These are phyloP conservation scores for Dicyrtomina minuta DNA, from an alignment of 2,888 invertebrate genomes.

Conservation along the genomic window DNA sequence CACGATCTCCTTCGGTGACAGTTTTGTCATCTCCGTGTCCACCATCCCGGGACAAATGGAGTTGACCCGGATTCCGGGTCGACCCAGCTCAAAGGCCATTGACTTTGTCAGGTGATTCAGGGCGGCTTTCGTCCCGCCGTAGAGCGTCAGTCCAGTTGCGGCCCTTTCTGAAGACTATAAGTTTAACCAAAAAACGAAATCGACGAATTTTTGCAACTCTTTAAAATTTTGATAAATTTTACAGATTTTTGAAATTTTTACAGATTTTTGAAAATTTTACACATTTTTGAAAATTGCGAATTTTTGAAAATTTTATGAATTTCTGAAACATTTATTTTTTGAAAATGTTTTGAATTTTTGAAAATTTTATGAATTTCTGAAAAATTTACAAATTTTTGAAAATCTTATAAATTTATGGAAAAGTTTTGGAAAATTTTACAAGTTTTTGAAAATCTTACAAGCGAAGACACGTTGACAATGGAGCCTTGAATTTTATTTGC, in stretches of 20 bases:
- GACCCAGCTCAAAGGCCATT: constrained; percentile 30
- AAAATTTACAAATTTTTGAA: constrained; percentile 4
- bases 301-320: too few relatives aligned
- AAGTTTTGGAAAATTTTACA: too few relatives aligned
- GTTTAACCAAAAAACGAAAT: neutral
- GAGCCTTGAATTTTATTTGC: constrained; percentile 24
- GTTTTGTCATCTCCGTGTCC: constrained; percentile 7
- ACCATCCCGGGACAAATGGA: constrained; percentile 30
- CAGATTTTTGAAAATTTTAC: neutral
- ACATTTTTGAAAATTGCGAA: too few relatives aligned
- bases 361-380: too few relatives aligned
- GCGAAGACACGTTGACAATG: constrained; percentile 40
- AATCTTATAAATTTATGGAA: neutral
- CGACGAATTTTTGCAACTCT: neutral
- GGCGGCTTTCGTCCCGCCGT: constrained; percentile 19
- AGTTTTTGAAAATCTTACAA: neutral
- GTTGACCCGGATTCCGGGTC: constrained; percentile 27
- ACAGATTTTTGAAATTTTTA: constrained; percentile 1
- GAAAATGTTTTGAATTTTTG: neutral
- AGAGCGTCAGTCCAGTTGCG: constrained; percentile 4
- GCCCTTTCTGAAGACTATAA: constrained; percentile 1
- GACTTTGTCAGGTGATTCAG: constrained; percentile 20
- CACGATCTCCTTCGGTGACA: neutral
- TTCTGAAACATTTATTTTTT: neutral
- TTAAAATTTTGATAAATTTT: neutral